Base-by-base conservation (phyloP, 2,113 vertebrate species). In the Sturnus vulgaris region DNA sequence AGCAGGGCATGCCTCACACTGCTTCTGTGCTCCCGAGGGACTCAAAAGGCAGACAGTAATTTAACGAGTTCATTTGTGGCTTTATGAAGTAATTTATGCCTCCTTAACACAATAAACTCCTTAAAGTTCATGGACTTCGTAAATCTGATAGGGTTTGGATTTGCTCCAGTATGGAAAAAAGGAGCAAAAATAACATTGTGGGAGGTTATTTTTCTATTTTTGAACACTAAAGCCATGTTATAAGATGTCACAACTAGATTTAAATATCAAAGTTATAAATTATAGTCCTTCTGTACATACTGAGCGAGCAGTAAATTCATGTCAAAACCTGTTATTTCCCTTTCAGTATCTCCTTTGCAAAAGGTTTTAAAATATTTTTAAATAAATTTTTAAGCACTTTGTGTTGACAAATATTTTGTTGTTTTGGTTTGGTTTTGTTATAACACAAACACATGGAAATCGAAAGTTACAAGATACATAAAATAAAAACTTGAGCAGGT, bases 401-500 rank as follows among this genome's bases (percentile, higher is more conserved):
- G 40, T 31, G 7, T 14, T 55, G 28, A 87, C 53, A 52, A 47
- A 14, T 59, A 12, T 23, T 70, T 55, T 35, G 31, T n/a, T n/a
- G 19, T 0, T 78, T 44, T 49, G 3, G 2, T 7, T 35, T 46
- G 4, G 2, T 2, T 35, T 60, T 33, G 27, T 68, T 20, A 7
- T 31, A 76, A 25, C 17, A 69, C 5, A 82, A 70, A 50, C 49
- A 53, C 22, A 7, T 3, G 4, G 40, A 83, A 35, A n/a, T 4
- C 28, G 18, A 21, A 47, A 64, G 18, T 56, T 86, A 39, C 0
- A 0, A 46, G 15, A 56, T 31, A 39, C 9, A 46, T 64, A 86
- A 77, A 11, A 68, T 70, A 88, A 87, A 93, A 92, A 77, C 31
- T 88, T 93, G 12, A 81, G 40, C 33, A 70, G 30, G 20, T 69